A percentile compares a stretch with the other conserved stretches of the same genome.
phyloP scores from a whole-genome alignment of 2,888 invertebrate genomes.

The Limnephilus marmoratus region DNA sequence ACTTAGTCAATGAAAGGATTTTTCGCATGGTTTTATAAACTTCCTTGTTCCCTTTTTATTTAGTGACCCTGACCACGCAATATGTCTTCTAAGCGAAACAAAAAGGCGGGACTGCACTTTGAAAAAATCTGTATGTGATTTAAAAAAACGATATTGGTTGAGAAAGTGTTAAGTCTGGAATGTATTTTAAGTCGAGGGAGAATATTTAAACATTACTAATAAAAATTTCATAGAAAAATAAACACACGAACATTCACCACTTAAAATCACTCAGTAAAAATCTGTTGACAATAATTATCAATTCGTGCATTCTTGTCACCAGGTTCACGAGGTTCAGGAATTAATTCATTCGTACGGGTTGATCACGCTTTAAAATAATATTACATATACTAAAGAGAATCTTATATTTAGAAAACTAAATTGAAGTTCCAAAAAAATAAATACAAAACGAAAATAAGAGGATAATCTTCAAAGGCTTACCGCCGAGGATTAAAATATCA shows the following conservation, averaged over 20 bases:
- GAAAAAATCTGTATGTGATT: neutral
- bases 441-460: neutral
- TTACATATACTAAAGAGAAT: neutral
- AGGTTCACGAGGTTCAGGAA: neutral
- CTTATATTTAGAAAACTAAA: neutral
- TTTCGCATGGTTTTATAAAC: neutral
- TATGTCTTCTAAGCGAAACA: neutral
- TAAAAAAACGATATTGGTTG: neutral
- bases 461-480: neutral
- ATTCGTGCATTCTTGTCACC: neutral
- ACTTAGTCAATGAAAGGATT: neutral
- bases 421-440: neutral
- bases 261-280: neutral
- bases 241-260: neutral
- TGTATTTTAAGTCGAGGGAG: neutral
- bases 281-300: neutral
- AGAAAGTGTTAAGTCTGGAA: neutral
- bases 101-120: neutral
- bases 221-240: neutral
- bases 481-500: conserved; percentile 2
- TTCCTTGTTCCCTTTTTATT: neutral
- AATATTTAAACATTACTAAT: neutral
- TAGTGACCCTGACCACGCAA: too few relatives aligned
- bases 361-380: neutral
- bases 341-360: neutral